Percentiles rank a stretch among this genome's conserved stretches.
Conservation (phyloP, 2,888 invertebrate genomes). For the Entomobrya multifasciata region DNA sequence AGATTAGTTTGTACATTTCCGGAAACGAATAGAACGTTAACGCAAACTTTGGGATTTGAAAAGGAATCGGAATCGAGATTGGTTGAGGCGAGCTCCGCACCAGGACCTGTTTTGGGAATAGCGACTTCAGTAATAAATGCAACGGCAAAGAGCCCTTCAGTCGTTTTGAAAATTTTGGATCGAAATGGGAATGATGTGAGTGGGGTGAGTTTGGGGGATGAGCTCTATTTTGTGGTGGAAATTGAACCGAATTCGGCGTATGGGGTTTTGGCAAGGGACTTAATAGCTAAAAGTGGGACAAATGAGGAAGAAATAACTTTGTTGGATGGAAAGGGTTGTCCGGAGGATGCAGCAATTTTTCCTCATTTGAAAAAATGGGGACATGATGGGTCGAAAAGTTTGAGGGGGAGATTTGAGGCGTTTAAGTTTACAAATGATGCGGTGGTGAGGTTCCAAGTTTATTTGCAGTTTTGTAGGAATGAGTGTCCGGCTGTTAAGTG, state of each 20-base stretch:
- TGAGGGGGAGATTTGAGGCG: constrained; percentile 86
- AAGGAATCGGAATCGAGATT: constrained; percentile 78
- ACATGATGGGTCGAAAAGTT: constrained; percentile 80
- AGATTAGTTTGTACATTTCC: constrained; percentile 79
- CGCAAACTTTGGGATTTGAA: constrained; percentile 77
- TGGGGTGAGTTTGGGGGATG: constrained; percentile 78
- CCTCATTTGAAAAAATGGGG: constrained; percentile 80
- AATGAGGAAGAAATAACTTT: constrained; percentile 87
- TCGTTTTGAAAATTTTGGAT: constrained; percentile 77
- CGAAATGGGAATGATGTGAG: constrained; percentile 78
- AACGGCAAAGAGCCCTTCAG: constrained; percentile 78
- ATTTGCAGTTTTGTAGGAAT: constrained; percentile 90
- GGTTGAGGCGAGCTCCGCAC: constrained; percentile 73
- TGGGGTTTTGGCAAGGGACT: constrained; percentile 86
- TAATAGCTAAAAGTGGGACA: constrained; percentile 89
- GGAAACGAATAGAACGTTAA: constrained; percentile 77
- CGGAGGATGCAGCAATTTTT: constrained; percentile 85
- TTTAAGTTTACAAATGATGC: constrained; percentile 94
- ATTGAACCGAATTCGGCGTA: constrained; percentile 81
- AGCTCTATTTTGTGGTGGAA: constrained; percentile 75
- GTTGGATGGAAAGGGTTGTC: constrained; percentile 89
- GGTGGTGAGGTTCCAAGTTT: constrained; percentile 90
- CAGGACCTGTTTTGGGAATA: constrained; percentile 77
- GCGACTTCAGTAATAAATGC: constrained; percentile 79
- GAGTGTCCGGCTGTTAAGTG: constrained; percentile 84